A percentile compares a stretch with the other conserved stretches of the same genome.
Conservation (phyloP, 1,140 invertebrate genomes). For the Limonius californicus region DNA sequence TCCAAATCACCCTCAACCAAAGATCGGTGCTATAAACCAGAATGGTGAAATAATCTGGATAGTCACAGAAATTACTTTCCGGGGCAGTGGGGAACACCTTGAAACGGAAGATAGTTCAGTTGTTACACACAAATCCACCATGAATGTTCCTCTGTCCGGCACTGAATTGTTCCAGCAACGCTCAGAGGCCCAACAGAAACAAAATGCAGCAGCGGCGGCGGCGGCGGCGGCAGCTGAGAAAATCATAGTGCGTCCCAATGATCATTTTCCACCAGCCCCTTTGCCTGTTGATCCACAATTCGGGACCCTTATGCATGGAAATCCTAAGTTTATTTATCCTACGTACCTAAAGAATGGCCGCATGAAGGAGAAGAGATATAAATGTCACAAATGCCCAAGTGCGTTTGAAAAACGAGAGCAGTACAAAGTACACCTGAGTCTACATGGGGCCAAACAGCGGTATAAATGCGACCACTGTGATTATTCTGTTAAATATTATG, state of each 20-base stretch:
- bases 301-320: conserved; percentile 61
- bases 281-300: conserved; percentile 57
- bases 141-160: conserved; percentile 56
- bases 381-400: conserved; percentile 83
- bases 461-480: conserved; percentile 83
- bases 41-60: conserved; percentile 47
- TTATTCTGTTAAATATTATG: conserved; percentile 83
- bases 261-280: conserved; percentile 11
- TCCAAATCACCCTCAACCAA: conserved; percentile 58
- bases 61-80: conserved; percentile 57
- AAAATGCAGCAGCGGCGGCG: conserved; percentile 19
- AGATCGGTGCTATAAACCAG: conserved; percentile 50
- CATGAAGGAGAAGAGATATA: conserved; percentile 73
- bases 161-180: conserved; percentile 60
- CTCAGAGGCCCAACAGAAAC: conserved; percentile 53
- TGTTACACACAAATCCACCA: conserved; percentile 32
- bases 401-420: conserved; percentile 83
- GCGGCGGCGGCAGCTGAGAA: neutral
- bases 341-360: conserved; percentile 70
- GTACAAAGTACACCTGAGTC: conserved; percentile 75
- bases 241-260: conserved; percentile 4
- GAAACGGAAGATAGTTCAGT: conserved; percentile 24
- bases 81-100: conserved; percentile 16
- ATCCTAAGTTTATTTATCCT: conserved; percentile 73
- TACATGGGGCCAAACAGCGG: conserved; percentile 79